Evolutionary conservation across 2,888 invertebrate genomes (phyloP), one percentile per base, ranked within the genome.

Genomic region (Kryphioiulus occultus): DNA sequence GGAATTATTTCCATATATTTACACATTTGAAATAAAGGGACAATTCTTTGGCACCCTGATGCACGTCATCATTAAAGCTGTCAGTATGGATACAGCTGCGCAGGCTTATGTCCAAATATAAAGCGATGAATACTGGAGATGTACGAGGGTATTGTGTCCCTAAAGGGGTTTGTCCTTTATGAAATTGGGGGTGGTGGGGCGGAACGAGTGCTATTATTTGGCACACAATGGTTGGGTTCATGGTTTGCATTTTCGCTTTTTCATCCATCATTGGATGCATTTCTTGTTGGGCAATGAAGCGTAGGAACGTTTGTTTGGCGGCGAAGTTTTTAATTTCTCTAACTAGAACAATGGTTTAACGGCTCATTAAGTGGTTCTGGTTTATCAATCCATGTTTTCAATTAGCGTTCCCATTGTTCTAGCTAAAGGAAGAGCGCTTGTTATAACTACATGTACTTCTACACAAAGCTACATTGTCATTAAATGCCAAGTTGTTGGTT

Each of bases 111-210:
- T 35, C 5, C 59, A 59, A 59, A 59, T 59, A 59, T 22, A 59
- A 22, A 59, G 22, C 59, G 5, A 59, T 7, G 59, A n/a, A 5
- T 10, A 22, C 59, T 9, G 22, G 10, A 22, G 59, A 59, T 22
- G 59, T 7, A 59, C 59, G 59, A 59, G 59, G 10, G 59, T 22
- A 59, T 59, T 59, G 59, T 22, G 59, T 22, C 30, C 78, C 26
- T 26, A 78, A 78, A 78, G 78, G 78, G 78, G 30, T 78, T 78
- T 78, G 78, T 78, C 78, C 78, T 78, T 78, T 78, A 22, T 35
- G 78, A 30, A 26, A 78, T 78, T 26, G 78, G n/a, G 78, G 26
- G 3, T 30, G 12, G 78, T 1, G 78, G 78, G 15, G 10, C 15
- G 30, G 22, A 78, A 30, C 26, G 30, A 78, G 26, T 12, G 78